Evolutionary conservation across 2,888 invertebrate genomes (phyloP), one percentile per base, ranked within the genome.

Genomic region (Teinopalpus imperialis): DNA sequence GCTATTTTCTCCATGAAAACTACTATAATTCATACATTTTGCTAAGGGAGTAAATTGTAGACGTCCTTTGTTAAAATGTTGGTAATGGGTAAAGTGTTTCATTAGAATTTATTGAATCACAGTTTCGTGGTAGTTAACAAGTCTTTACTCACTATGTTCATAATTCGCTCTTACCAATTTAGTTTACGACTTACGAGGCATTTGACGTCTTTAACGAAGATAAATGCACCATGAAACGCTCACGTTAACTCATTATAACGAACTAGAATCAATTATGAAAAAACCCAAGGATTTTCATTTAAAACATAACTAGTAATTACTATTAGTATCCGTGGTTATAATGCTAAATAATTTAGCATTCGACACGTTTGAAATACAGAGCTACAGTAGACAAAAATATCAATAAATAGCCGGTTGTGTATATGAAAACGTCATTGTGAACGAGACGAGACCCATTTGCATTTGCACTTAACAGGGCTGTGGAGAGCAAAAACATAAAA

Each of bases 371-470:
- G 44, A 63, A 67, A 70, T 72, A 48, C 29, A 40, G 20, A 14
- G 41, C 13, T 41, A 46, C 55, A 54, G 70, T 67, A 70, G 62
- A 53, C 62, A 65, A 63, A 54, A 52, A 51, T 52, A 66, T 69
- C 59, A 73, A 74, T 75, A 74, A 76, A 77, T 63, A 70, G 63
- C 57, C 69, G 64, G 72, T 66, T 56, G 64, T 68, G 67, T 71
- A 65, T 62, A 76, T 77, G 74, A 78, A 80, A 81, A 76, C 79
- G 66, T 76, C 72, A 78, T 74, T 77, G 78, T 76, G 75, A 79
- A 79, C 72, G 74, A 81, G 76, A 78, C 69, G 73, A 72, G 72
- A 70, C 70, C 69, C 75, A 78, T 82, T 82, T 79, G 77, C 76
- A 75, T 80, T 68, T 75, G 77, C 78, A 81, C 78, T 81, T 77